Conservation (phyloP, 2,113 vertebrate species). For the Gymnorhina tibicen region DNA sequence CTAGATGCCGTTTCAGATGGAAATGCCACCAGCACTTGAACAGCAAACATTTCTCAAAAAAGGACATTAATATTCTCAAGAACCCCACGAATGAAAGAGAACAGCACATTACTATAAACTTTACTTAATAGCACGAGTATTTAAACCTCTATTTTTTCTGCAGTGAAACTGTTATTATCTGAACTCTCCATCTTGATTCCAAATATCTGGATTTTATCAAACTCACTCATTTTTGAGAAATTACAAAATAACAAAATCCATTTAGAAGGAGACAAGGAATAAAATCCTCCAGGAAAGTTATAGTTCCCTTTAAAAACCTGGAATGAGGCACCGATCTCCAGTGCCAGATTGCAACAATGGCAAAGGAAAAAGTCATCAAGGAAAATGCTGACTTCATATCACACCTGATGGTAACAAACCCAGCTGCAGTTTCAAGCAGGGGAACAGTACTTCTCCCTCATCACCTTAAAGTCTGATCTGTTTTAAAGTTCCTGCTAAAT, state of each 20-base stretch:
- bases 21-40: neutral
- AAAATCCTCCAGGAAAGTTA: constrained; percentile 30
- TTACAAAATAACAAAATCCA: constrained; percentile 6
- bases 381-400: constrained; percentile 52
- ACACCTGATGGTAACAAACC: constrained; percentile 40
- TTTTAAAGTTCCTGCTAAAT: constrained; percentile 14
- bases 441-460: constrained; percentile 14
- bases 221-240: constrained; percentile 39
- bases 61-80: neutral
- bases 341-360: constrained; percentile 39
- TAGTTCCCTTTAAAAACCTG: constrained; percentile 36
- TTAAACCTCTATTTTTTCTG: neutral
- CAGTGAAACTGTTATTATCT: constrained; percentile 17
- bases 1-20: neutral
- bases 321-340: neutral
- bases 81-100: neutral
- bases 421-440: constrained; percentile 23
- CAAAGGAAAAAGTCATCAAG: constrained; percentile 30
- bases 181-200: constrained; percentile 16
- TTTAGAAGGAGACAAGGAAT: constrained; percentile 36
- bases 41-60: neutral
- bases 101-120: neutral
- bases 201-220: constrained; percentile 60
- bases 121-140: neutral
- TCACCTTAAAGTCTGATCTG: constrained; percentile 25